Base-by-base conservation (phyloP, 2,888 invertebrate genomes). In the Protonemura montana region DNA sequence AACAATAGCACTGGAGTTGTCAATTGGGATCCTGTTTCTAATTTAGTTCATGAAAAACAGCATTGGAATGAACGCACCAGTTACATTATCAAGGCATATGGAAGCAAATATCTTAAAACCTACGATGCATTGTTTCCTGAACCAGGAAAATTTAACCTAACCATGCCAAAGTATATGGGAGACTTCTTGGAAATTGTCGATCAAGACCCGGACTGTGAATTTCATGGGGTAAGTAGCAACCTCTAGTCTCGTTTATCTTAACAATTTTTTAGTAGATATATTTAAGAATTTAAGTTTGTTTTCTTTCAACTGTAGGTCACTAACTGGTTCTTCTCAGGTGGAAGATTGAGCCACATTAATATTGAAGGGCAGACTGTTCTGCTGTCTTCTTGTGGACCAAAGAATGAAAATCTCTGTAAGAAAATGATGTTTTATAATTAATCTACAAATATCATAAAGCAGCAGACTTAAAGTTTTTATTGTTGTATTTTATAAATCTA, bases 151-250 rank as follows among this genome's bases (percentile, higher is more conserved):
- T 10, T 1, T 59, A 59, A 13, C 59, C 2, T 30, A 6, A 81
- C 30, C 13, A 28, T 81, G 81, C 81, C 81, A n/a, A 28, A 21
- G n/a, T n/a, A 2, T 16, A 30, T 30, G 30, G 81, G 21, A 29
- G 28, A 81, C 2, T 81, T 81, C 28, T 10, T 81, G 29, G 29
- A 81, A 16, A n/a, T 81, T n/a, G 28, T 81, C 30, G 3, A n/a
- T 7, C 81, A 81, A 30, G 81, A 81, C n/a, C 81, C 81, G 21
- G 81, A 81, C 30, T 30, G 81, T 30, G 30, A 81, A 6, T 81
- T 81, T 81, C 3, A n/a, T 13, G 81, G 81, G 30, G 81, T 81
- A 81, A 29, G 81, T n/a, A n/a, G n/a, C n/a, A n/a, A n/a, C n/a
- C n/a, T n/a, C n/a, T n/a, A n/a, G n/a, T n/a, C n/a, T n/a, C n/a